A percentile compares a stretch with the other conserved stretches of the same genome.
phyloP scores from a whole-genome alignment of 2,888 invertebrate genomes.

The Melanophora roralis region DNA sequence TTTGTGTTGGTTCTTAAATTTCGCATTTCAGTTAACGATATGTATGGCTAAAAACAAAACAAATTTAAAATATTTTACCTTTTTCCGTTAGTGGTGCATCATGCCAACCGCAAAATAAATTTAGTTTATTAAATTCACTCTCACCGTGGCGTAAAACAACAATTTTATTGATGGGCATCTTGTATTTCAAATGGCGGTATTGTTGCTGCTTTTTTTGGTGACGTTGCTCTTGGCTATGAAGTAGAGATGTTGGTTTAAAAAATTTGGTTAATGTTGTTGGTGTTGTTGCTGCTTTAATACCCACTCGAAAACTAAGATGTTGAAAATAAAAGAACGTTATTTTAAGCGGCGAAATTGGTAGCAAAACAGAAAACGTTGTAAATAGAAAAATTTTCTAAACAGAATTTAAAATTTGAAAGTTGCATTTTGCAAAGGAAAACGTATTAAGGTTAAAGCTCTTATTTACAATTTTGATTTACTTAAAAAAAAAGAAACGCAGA shows the following conservation, averaged over 20 bases:
- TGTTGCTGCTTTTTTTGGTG: background rate
- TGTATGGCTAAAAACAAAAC: too few relatives aligned
- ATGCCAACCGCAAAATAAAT: constrained; percentile 86
- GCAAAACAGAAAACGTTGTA: background rate
- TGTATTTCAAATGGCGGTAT: constrained; percentile 5
- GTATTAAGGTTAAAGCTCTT: background rate
- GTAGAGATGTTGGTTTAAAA: background rate
- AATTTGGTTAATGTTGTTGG: background rate
- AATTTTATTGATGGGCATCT: constrained; percentile 75
- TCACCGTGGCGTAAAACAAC: constrained; percentile 83
- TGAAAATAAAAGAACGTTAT: constrained; percentile 55
- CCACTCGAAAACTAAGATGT: constrained; percentile 51
- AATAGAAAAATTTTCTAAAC: background rate
- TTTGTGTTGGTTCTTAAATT: too few relatives aligned
- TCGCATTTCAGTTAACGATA: too few relatives aligned
- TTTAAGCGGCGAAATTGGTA: constrained; percentile 46
- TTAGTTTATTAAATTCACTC: constrained; percentile 86
- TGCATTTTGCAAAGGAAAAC: constrained; percentile 20
- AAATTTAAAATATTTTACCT: constrained; percentile 77
- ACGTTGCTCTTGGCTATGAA: background rate
- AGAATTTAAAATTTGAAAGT: constrained; percentile 25
- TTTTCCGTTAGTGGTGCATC: constrained; percentile 84
- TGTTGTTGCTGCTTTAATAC: constrained; percentile 39
- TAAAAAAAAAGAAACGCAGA: too few relatives aligned
- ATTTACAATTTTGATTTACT: too few relatives aligned